Conservation (phyloP, 2,797 vertebrate species). For the Bradypus variegatus region DNA sequence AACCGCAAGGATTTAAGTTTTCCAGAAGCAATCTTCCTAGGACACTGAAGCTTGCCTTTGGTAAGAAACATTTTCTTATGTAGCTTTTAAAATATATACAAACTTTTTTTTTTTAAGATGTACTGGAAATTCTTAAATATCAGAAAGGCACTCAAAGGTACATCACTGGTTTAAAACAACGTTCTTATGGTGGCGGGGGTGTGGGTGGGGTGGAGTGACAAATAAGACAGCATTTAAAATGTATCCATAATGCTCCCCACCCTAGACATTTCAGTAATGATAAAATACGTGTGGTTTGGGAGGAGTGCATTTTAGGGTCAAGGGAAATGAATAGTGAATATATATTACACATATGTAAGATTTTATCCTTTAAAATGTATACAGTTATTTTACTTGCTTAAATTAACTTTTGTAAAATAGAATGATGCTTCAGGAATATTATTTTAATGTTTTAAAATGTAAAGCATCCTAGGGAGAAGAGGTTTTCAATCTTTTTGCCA, state of each 20-base stretch:
- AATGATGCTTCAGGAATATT: too few species aligned
- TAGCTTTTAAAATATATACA: neutral
- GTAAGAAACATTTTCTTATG: neutral
- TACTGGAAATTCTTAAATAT: neutral
- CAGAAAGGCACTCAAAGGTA: neutral
- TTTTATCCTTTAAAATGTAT: neutral
- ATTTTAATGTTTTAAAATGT: neutral
- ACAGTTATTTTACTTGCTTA: neutral
- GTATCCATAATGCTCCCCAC: neutral
- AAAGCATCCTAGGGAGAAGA: neutral
- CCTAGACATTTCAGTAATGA: neutral
- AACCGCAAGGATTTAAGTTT: neutral
- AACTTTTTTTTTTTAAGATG: neutral
- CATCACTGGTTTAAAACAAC: neutral
- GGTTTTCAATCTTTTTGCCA: neutral
- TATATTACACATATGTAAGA: too few species aligned
- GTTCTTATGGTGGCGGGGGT: neutral
- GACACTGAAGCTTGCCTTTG: neutral
- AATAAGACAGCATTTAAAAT: neutral
- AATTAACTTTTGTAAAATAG: neutral
- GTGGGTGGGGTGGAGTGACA: too few species aligned
- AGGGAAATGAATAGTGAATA: neutral
- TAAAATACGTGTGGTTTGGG: neutral
- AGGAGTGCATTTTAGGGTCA: neutral
- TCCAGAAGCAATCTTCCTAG: neutral